Evolutionary conservation across 2,113 vertebrate species (phyloP).

Genomic region (Cyprinodon tularosa): DNA sequence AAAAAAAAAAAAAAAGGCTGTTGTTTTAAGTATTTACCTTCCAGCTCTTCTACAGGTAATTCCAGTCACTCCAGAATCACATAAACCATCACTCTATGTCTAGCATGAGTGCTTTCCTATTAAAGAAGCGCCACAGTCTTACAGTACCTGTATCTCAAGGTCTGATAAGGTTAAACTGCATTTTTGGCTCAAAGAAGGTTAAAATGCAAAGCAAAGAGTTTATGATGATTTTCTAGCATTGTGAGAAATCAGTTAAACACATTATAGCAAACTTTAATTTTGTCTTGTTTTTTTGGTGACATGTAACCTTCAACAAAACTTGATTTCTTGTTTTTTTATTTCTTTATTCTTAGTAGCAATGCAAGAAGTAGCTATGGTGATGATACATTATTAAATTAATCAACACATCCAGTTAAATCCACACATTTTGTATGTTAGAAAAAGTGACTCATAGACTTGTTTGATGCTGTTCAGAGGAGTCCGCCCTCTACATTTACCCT

Average conservation of each 20-base stretch:
- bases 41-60: not conserved
- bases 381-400: not conserved
- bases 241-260: not conserved
- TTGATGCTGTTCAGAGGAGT: not conserved
- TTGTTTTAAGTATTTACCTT: constrained; percentile 20
- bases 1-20: not conserved
- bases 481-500: not conserved
- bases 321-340: not conserved
- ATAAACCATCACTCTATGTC: constrained; percentile 9
- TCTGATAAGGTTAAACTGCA: not conserved
- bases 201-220: not conserved
- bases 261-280: not conserved
- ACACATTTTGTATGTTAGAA: not conserved
- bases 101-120: constrained; percentile 13
- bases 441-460: not conserved
- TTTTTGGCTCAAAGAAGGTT: not conserved
- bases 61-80: constrained; percentile 1
- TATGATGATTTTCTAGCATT: not conserved
- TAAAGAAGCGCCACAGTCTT: constrained; percentile 3
- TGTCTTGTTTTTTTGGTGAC: not conserved
- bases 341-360: not conserved
- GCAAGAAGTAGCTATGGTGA: not conserved
- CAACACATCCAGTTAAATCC: not conserved
- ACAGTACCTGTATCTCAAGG: not conserved
- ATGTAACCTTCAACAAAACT: not conserved